These are phyloP conservation scores for Lepidocyrtoides sp. DNA, from an alignment of 2,888 invertebrate genomes.

Conservation along the genomic window DNA sequence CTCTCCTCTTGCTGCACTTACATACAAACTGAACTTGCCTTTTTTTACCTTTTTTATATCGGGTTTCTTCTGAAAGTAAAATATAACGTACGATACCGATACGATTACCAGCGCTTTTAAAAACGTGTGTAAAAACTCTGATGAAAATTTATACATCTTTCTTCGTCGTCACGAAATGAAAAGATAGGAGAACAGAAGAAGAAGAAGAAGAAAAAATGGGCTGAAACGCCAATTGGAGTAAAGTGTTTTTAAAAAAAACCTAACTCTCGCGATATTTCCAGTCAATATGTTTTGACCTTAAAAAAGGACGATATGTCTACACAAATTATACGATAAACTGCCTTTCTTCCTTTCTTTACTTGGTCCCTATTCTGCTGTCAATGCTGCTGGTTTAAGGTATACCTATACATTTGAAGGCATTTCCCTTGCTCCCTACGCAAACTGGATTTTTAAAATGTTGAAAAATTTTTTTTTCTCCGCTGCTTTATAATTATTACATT, in stretches of 20 bases:
- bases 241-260: not conserved
- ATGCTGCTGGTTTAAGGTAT: not conserved
- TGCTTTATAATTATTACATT: constrained; percentile 58
- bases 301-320: not conserved
- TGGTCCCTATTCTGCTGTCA: not conserved
- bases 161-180: constrained; percentile 39
- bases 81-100: not conserved
- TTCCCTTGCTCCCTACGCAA: constrained; percentile 2
- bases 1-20: not conserved
- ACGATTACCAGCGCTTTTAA: constrained; percentile 41
- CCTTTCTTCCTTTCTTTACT: not conserved
- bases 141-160: not conserved
- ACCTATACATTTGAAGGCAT: not conserved
- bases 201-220: constrained; percentile 6
- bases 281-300: constrained; percentile 65
- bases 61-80: not conserved
- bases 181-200: not conserved
- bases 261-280: constrained; percentile 53
- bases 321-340: constrained; percentile 28
- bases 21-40: no score
- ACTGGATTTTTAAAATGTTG: not conserved
- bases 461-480: not conserved
- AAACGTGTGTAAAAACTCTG: constrained; percentile 66
- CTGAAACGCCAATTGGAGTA: not conserved
- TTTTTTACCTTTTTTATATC: constrained; percentile 2